A percentile compares a stretch with the other conserved stretches of the same genome.
phyloP scores from a whole-genome alignment of 2,113 vertebrate species.

The Marcusenius ussheri region DNA sequence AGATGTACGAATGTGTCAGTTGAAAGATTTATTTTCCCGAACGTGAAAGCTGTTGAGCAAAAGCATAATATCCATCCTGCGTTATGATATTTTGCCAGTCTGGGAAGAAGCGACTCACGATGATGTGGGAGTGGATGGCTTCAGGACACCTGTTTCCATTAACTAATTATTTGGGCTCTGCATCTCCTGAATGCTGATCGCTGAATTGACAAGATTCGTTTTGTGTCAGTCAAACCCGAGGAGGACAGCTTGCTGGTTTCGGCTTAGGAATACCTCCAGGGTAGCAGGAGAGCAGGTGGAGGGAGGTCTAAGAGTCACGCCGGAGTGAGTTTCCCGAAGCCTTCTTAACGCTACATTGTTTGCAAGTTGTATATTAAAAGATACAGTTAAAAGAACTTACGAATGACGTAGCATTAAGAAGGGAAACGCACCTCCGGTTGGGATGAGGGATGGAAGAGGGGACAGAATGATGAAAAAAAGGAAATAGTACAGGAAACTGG shows the following conservation, averaged over 20 bases:
- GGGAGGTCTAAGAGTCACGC: background rate
- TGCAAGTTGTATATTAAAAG: too few species aligned
- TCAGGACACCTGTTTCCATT: background rate
- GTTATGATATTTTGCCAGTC: background rate
- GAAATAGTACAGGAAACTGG: background rate
- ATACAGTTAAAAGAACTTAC: too few species aligned
- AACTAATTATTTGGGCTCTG: background rate
- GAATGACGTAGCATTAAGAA: too few species aligned
- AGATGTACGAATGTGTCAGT: background rate
- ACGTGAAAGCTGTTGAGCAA: background rate
- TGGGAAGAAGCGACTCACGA: background rate
- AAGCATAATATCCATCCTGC: background rate
- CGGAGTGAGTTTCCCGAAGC: background rate
- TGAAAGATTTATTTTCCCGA: conserved; percentile 8
- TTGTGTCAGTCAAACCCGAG: background rate
- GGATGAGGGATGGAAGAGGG: background rate
- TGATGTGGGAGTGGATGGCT: background rate
- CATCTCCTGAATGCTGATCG: background rate
- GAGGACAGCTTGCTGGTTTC: background rate
- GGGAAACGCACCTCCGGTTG: too few species aligned
- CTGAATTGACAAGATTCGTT: background rate
- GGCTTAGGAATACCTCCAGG: background rate
- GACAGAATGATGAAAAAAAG: background rate
- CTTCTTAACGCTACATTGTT: too few species aligned
- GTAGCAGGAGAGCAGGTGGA: background rate